Evolutionary conservation across 1,140 invertebrate species (phyloP).

Genomic region (Ladona fulva): DNA sequence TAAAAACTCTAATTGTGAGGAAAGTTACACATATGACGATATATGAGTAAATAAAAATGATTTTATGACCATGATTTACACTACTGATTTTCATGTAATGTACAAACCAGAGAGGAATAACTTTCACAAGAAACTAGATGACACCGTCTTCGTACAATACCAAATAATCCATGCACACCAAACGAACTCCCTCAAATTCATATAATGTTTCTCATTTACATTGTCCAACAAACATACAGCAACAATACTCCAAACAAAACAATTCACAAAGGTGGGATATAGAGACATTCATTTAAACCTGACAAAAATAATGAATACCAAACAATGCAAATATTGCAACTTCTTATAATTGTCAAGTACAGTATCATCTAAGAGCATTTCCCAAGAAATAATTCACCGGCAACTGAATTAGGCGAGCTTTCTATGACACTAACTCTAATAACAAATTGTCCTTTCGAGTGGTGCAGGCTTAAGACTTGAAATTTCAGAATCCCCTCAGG

Average conservation of each 20-base stretch:
- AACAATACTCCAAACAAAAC: not conserved
- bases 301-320: not conserved
- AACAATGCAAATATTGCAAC: not conserved
- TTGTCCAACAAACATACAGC: not conserved
- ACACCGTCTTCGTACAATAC: not conserved
- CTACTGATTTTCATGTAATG: not conserved
- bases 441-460: not conserved
- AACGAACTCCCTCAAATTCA: not conserved
- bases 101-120: slow-evolving; percentile 6
- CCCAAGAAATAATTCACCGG: not conserved
- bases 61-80: not conserved
- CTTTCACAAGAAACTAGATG: not conserved
- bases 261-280: not conserved
- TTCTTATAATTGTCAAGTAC: not conserved
- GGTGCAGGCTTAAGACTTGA: not conserved
- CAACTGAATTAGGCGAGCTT: not conserved
- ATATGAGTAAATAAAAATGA: slow-evolving; percentile 5
- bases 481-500: not conserved
- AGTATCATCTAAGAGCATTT: not conserved
- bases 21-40: not conserved
- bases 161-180: not conserved
- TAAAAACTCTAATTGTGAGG: not conserved
- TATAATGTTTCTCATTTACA: slow-evolving; percentile 1
- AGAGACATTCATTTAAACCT: not conserved
- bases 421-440: not conserved